These are phyloP conservation scores for Hypercompe scribonia DNA, from an alignment of 2,888 invertebrate species.

Conservation along the genomic window DNA sequence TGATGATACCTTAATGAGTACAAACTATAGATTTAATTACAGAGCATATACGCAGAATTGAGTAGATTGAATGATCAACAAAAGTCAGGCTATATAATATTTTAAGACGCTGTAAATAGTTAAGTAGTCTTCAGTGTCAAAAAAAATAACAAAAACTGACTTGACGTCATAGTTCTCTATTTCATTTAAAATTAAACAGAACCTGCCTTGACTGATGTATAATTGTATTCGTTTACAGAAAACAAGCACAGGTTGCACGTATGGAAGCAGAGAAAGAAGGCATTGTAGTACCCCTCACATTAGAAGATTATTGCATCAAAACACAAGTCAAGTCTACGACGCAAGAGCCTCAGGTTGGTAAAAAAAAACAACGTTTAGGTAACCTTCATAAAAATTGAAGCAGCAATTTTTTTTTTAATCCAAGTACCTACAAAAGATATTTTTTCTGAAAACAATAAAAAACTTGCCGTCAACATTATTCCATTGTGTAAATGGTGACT, in stretches of 20 bases:
- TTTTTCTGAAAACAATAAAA: background rate
- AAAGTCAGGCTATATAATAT: background rate
- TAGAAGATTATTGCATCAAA: slow-evolving; percentile 99
- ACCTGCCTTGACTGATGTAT: background rate
- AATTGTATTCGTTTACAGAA: slow-evolving; percentile 86
- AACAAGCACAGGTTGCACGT: slow-evolving; percentile 98
- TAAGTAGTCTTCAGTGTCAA: background rate
- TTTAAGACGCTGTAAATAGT: no score
- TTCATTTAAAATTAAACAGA: background rate
- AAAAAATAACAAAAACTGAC: background rate
- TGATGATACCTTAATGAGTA: no score
- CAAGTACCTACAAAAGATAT: background rate
- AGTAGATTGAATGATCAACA: background rate
- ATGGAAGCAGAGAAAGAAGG: slow-evolving; percentile 98
- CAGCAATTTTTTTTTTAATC: background rate
- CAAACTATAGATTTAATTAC: no score
- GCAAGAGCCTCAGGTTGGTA: slow-evolving; percentile 89
- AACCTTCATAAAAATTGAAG: background rate
- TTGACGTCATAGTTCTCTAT: background rate
- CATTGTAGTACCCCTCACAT: slow-evolving; percentile 97
- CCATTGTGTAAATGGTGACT: background rate
- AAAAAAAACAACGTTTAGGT: background rate
- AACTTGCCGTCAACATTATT: background rate
- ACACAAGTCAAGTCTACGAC: slow-evolving; percentile 95
- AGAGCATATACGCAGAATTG: background rate